Evolutionary conservation across 2,888 invertebrate genomes (phyloP), one percentile per base, ranked within the genome.

Genomic region (Alloscopus bannaensis): DNA sequence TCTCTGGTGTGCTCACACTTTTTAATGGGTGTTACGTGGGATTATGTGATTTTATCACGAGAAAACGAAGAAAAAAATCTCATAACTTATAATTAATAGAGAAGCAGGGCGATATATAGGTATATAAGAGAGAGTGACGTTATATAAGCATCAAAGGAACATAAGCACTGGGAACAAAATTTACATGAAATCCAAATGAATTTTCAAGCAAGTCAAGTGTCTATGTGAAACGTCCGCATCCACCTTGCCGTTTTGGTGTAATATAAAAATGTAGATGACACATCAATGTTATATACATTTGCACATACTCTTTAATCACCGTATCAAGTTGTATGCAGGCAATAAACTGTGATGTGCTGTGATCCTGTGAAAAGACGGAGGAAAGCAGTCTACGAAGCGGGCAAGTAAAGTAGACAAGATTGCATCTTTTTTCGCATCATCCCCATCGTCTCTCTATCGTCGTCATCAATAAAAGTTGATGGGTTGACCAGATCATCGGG

Each of bases 41-140:
- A 55, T 59, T 29, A 59, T 59, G 29, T 31, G 59, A 59, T 55
- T 64, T 64, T 72, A 64, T 62, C 72, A 64, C 42, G 72, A 72
- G 40, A 72, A 72, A 65, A 22, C 22, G 18, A 47, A 18, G 20
- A 18, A 42, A 64, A 72, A 72, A 72, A 40, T 72, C 72, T 42
- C 72, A 72, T 72, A 72, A 72, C 50, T 72, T 72, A 72, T 72
- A 72, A 72, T 72, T 72, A 72, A 72, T 72, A 60, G 72, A 64
- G 40, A 45, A 62, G 28, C 18, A 55, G 52, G 18, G 18, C 42
- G 42, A n/a, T 24, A 24, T 20, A 24, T 40, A 69, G 28, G 3
- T 55, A 59, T 8, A 28, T n/a, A 52, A 59, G 47, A 71, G 18
- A n/a, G n/a, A n/a, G n/a, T n/a, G n/a, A n/a, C n/a, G n/a, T n/a